Conservation (phyloP, 1,140 invertebrate species). For the Paraescarpia echinospica region DNA sequence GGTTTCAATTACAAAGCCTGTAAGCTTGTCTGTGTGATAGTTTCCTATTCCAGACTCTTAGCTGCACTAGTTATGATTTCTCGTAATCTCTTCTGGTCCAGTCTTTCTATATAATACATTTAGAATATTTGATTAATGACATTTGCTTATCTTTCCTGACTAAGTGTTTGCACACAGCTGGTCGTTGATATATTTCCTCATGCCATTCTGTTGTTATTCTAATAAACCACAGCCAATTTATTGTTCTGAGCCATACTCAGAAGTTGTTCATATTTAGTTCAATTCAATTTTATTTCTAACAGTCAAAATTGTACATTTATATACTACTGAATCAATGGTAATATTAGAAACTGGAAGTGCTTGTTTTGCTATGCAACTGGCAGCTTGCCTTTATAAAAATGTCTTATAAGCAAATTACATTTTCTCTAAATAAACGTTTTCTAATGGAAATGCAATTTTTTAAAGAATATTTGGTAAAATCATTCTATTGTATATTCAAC, state of each 20-base stretch:
- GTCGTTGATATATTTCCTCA: not conserved
- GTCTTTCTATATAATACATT: not conserved
- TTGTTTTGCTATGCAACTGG: too few species aligned
- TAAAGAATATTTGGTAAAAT: too few species aligned
- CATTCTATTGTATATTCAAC: too few species aligned
- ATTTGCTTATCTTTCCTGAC: not conserved
- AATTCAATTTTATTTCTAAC: not conserved
- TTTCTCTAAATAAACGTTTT: too few species aligned
- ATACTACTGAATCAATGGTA: not conserved
- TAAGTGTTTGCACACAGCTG: not conserved
- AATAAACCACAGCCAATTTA: not conserved
- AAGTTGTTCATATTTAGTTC: not conserved
- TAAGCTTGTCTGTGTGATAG: not conserved
- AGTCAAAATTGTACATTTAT: not conserved
- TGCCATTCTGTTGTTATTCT: not conserved
- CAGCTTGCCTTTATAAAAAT: too few species aligned
- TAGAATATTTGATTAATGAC: not conserved
- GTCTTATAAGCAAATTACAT: too few species aligned
- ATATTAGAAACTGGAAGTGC: not conserved
- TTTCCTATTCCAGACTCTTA: not conserved
- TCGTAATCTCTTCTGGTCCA: not conserved
- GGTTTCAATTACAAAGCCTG: not conserved
- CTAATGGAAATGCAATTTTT: too few species aligned
- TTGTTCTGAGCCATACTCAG: not conserved
- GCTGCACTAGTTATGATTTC: not conserved